Base-by-base conservation (phyloP, 2,888 invertebrate species). In the Cerastis leucographa region DNA sequence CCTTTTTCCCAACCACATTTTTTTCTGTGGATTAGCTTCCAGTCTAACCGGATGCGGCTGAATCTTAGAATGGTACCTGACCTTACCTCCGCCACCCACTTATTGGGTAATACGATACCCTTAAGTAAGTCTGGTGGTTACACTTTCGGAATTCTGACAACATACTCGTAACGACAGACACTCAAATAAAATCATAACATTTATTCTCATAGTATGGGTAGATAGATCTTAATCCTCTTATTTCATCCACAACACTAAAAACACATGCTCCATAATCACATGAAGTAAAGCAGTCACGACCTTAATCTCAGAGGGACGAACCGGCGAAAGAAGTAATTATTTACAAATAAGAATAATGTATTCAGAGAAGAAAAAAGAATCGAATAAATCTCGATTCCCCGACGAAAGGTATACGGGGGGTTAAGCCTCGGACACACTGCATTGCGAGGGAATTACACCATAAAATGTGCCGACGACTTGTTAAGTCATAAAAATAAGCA, bases 291-390 rank as follows among this genome's bases (percentile, higher is more conserved):
- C 88, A 87, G 83, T 89, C 89, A 85, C 88, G 90, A 83, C 85
- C 87, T 85, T 85, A 87, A 85, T 90, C 91, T 87, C 88, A 64
- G 68, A 83, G 85, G 87, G 84, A 84, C 74, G 81, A 86, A 76
- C 71, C 78, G 83, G 79, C 82, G 75, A 88, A 88, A 88, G 84
- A 89, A 90, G 90, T 93, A 93, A 93, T 93, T 93, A 92, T 93
- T 92, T 92, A 93, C 91, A 93, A 93, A 94, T 93, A 92, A 93
- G 89, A 92, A 90, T 92, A 93, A 93, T 92, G 91, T 92, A 93
- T 93, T 92, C 92, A 90, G 90, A 89, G 86, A 88, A 89, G 87
- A 90, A 89, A 84, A 90, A 91, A 89, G 90, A 92, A 90, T 84
- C 89, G 89, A 91, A 92, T 93, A 93, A 93, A 93, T 94, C 91